Percentiles rank a stretch among this genome's conserved stretches.
These are phyloP conservation scores for Thomomys bottae DNA, from an alignment of 2,113 vertebrate species.

Conservation along the genomic window DNA sequence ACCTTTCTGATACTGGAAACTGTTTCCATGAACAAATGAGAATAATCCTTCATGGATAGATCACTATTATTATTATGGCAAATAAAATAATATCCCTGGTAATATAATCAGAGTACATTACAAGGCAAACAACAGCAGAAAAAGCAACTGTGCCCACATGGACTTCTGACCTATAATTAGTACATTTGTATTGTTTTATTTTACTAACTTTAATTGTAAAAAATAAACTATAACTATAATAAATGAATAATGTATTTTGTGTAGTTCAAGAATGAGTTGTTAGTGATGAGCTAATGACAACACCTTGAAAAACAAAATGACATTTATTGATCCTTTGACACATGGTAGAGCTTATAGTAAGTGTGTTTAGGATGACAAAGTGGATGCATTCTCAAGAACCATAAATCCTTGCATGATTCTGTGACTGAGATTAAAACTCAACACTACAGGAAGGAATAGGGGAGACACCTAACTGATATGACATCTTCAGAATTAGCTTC, in stretches of 20 bases:
- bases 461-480: neutral
- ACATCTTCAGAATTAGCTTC: neutral
- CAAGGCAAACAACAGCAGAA: neutral
- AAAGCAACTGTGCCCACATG: neutral
- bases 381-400: neutral
- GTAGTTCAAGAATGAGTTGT: neutral
- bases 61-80: neutral
- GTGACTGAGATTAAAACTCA: neutral
- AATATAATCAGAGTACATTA: neutral
- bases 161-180: neutral
- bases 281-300: neutral
- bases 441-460: neutral
- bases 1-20: neutral
- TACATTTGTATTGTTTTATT: slow-evolving; percentile 15
- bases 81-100: slow-evolving; percentile 5
- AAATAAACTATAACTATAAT: neutral
- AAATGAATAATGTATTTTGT: neutral
- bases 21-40: neutral
- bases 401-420: neutral
- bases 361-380: neutral
- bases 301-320: neutral
- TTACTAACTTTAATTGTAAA: neutral
- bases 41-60: neutral
- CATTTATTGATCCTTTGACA: neutral
- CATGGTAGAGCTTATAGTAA: neutral